Conservation (phyloP, 2,888 invertebrate genomes). For the Exephanes ischioxanthus region DNA sequence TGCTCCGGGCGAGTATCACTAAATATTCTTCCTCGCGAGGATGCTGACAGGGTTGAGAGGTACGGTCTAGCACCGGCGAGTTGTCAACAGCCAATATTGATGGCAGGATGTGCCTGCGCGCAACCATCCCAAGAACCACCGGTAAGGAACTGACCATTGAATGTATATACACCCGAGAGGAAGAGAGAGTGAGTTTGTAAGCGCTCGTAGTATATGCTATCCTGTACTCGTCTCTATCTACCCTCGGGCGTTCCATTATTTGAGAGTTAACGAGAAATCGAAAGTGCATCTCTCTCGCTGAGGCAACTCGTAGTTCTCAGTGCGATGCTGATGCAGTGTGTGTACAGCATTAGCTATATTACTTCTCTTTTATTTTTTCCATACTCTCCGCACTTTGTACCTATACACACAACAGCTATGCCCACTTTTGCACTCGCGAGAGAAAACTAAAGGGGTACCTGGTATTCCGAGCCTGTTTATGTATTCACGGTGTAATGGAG, state of each 20-base stretch:
- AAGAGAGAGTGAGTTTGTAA: constrained; percentile 3
- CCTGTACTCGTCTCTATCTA: constrained; percentile 16
- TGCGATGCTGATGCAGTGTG: constrained; percentile 43
- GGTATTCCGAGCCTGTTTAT: neutral
- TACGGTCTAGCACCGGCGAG: constrained; percentile 74
- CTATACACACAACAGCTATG: neutral
- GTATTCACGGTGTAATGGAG: constrained; percentile 32
- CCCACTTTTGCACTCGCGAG: neutral
- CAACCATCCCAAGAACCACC: constrained; percentile 46
- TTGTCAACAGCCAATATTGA: constrained; percentile 84
- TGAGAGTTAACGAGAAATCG: constrained; percentile 72
- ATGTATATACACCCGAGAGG: constrained; percentile 14
- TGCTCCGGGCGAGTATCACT: constrained; percentile 82
- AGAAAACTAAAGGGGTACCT: constrained; percentile 23
- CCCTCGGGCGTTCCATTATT: constrained; percentile 69
- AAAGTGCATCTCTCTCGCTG: constrained; percentile 61
- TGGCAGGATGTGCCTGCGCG: constrained; percentile 78
- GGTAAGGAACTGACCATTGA: constrained; percentile 49
- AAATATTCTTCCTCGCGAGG: constrained; percentile 82
- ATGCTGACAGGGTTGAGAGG: constrained; percentile 80
- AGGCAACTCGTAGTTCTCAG: constrained; percentile 14
- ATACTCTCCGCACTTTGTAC: constrained; percentile 7
- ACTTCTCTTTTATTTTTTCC: constrained; percentile 36
- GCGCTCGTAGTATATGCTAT: constrained; percentile 22
- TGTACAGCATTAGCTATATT: constrained; percentile 15